These are phyloP conservation scores for Nettapus auritus DNA, from an alignment of 2,113 vertebrate species.

Conservation along the genomic window DNA sequence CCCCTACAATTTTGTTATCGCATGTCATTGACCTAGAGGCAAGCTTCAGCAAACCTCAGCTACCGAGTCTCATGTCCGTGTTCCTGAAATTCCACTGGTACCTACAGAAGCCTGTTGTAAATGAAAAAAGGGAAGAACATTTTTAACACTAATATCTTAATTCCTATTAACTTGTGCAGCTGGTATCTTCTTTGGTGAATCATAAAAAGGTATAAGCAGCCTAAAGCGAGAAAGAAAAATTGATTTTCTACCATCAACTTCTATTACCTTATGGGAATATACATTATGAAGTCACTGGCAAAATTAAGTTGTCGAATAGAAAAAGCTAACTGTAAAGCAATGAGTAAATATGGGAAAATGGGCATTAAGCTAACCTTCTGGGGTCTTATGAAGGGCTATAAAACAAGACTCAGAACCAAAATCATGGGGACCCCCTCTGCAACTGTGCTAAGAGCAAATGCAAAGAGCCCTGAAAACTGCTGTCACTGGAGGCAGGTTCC, in stretches of 20 bases:
- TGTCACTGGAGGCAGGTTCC: not conserved
- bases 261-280: not conserved
- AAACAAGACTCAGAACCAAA: not conserved
- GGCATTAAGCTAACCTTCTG: not conserved
- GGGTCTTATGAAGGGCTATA: not conserved
- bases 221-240: not conserved
- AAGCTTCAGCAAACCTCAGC: conserved; percentile 25
- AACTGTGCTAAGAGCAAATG: not conserved
- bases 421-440: not conserved
- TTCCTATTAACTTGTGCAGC: not conserved
- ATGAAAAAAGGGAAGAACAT: not conserved
- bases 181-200: not conserved
- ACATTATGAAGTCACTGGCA: not conserved
- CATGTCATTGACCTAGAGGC: conserved; percentile 45
- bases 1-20: not conserved
- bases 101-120: conserved; percentile 28
- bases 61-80: conserved; percentile 46
- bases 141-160: not conserved
- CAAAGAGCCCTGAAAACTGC: not conserved
- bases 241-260: not conserved
- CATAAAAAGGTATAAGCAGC: not conserved
- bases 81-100: conserved; percentile 56
- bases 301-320: not conserved
- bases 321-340: not conserved
- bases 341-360: not conserved